phyloP scores from a whole-genome alignment of 2,797 vertebrate species.

The Muraenolepis orangiensis region DNA sequence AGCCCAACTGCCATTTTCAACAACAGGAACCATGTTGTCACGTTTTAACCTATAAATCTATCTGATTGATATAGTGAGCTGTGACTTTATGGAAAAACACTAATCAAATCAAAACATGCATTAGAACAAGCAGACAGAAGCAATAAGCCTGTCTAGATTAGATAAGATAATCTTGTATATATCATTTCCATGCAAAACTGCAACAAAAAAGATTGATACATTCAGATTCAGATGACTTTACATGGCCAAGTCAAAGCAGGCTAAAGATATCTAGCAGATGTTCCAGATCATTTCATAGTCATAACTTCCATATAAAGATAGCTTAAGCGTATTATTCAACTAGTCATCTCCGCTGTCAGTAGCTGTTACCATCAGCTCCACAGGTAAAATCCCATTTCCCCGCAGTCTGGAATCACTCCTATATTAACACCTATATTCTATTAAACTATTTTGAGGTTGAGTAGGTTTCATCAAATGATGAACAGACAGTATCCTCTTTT shows the following conservation, averaged over 20 bases:
- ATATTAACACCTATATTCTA: constrained; percentile 49
- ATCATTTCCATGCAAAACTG: constrained; percentile 11
- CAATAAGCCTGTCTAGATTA: neutral
- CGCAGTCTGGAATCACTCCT: constrained; percentile 22
- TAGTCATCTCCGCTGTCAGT: constrained; percentile 22
- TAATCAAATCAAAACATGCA: neutral
- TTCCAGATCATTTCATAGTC: neutral
- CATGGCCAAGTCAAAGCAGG: neutral
- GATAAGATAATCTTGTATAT: constrained; percentile 11
- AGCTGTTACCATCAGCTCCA: constrained; percentile 9
- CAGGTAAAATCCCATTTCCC: constrained; percentile 15
- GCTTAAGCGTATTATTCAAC: constrained; percentile 25
- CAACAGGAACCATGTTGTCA: constrained; percentile 41
- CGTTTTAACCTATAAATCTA: neutral
- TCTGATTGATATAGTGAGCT: neutral
- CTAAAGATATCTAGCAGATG: neutral
- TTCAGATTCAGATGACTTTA: too few species aligned
- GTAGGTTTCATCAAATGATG: constrained; percentile 66
- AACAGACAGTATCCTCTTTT: constrained; percentile 61
- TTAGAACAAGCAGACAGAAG: neutral
- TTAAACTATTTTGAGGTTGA: constrained; percentile 30
- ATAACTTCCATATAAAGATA: neutral
- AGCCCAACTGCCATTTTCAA: constrained; percentile 48
- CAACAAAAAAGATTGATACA: neutral
- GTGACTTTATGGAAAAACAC: neutral